Evolutionary conservation across 2,797 vertebrate species (phyloP).

Genomic region (Hypotaenidia philippensis): DNA sequence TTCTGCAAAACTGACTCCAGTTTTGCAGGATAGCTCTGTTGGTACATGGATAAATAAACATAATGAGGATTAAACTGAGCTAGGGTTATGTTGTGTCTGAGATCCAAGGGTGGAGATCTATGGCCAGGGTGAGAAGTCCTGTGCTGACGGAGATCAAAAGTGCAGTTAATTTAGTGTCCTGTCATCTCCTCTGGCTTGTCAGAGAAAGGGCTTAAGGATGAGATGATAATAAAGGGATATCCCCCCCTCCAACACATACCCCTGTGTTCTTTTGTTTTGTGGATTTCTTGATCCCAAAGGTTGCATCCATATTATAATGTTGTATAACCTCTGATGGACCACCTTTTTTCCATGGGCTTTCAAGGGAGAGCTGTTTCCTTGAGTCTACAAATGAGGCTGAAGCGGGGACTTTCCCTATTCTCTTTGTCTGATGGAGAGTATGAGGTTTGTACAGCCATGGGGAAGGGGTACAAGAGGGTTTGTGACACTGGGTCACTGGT

Average conservation of each 20-base stretch:
- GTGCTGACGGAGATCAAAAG: not conserved
- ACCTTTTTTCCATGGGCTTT: not conserved
- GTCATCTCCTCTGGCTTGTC: not conserved
- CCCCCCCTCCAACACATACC: fast-evolving
- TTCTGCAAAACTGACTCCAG: not conserved
- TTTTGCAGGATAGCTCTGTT: not conserved
- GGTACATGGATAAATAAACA: not conserved
- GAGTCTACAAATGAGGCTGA: not conserved
- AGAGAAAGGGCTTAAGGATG: not conserved
- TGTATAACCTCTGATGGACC: not conserved
- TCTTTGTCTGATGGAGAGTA: not conserved
- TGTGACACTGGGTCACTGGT: not conserved
- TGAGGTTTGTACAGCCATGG: not conserved
- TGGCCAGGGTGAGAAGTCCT: not conserved
- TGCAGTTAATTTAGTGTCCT: not conserved
- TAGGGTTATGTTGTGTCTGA: not conserved
- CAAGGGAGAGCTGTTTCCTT: not conserved
- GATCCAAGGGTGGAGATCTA: not conserved
- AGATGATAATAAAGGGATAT: not conserved
- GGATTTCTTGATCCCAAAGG: not conserved
- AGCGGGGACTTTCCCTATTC: not conserved
- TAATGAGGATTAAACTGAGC: not conserved
- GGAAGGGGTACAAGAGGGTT: not conserved
- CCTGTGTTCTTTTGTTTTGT: not conserved
- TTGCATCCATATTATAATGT: not conserved